A percentile compares a stretch with the other conserved stretches of the same genome.
Conservation (phyloP, 2,888 invertebrate genomes). For the Leptopterna dolabrata region DNA sequence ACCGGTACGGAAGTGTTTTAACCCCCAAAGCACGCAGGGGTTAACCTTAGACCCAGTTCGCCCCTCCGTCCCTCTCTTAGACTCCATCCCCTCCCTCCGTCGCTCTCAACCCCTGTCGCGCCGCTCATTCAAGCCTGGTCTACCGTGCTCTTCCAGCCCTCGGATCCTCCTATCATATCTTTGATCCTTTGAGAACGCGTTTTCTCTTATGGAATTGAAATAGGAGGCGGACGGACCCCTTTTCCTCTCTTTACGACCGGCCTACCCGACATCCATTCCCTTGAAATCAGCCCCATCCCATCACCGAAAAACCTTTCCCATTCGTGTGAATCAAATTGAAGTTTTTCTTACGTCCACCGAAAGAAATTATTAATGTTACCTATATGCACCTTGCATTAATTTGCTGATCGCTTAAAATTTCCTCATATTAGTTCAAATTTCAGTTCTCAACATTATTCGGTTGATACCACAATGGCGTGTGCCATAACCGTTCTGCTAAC, state of each 20-base stretch:
- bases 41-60: conserved; percentile 16
- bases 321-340: too few relatives aligned
- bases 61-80: not conserved
- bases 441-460: too few relatives aligned
- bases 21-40: conserved; percentile 1
- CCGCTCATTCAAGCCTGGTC: conserved; percentile 40
- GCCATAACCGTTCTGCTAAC: too few relatives aligned
- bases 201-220: conserved; percentile 33
- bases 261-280: not conserved
- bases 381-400: too few relatives aligned
- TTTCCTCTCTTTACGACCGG: not conserved
- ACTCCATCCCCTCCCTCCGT: not conserved
- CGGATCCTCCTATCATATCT: conserved; percentile 26
- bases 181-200: conserved; percentile 34
- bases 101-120: not conserved
- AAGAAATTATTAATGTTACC: too few relatives aligned
- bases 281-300: not conserved
- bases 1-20: not conserved
- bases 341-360: too few relatives aligned
- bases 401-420: too few relatives aligned
- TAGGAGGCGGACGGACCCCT: conserved; percentile 19
- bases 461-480: too few relatives aligned
- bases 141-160: not conserved
- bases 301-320: too few relatives aligned
- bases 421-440: too few relatives aligned